Conservation (phyloP, 64 coral and sea anemone species). For the Porites australiensis region DNA sequence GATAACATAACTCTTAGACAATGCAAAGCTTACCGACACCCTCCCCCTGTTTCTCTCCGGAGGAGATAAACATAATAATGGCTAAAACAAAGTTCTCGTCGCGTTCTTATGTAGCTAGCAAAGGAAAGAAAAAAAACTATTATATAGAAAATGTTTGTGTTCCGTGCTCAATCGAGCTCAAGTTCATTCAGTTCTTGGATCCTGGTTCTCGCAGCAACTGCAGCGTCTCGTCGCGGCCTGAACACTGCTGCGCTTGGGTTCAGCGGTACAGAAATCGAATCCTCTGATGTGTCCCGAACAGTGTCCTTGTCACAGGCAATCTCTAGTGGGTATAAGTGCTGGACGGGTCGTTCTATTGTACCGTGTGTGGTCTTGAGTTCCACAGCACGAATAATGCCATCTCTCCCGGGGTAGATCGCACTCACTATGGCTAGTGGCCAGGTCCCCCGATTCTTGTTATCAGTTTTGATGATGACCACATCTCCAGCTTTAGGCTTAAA, state of each 20-base stretch:
- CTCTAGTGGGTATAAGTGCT: constrained; percentile 28
- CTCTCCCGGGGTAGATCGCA: neutral
- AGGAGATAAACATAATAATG: constrained; percentile 4
- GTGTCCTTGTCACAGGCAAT: constrained; percentile 1
- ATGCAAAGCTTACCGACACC: no score
- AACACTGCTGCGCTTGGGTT: neutral
- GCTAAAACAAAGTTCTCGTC: neutral
- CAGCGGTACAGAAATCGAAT: neutral
- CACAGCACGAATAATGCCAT: neutral
- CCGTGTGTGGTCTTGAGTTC: no score
- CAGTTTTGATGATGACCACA: neutral
- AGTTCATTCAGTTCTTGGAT: neutral
- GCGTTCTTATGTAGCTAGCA: neutral
- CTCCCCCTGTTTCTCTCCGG: constrained; percentile 2
- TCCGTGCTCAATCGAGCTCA: neutral
- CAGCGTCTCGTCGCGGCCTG: constrained; percentile 29
- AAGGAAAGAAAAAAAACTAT: neutral
- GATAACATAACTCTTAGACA: no score
- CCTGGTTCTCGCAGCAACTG: constrained; percentile 1
- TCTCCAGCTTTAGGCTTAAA: neutral
- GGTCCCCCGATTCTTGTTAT: constrained; percentile 16
- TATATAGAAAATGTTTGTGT: neutral
- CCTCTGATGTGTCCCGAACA: neutral
- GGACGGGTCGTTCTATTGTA: constrained; percentile 19
- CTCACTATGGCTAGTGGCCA: constrained; percentile 1